Evolutionary conservation across 2,888 invertebrate genomes (phyloP).

Genomic region (Spisula subtruncata): DNA sequence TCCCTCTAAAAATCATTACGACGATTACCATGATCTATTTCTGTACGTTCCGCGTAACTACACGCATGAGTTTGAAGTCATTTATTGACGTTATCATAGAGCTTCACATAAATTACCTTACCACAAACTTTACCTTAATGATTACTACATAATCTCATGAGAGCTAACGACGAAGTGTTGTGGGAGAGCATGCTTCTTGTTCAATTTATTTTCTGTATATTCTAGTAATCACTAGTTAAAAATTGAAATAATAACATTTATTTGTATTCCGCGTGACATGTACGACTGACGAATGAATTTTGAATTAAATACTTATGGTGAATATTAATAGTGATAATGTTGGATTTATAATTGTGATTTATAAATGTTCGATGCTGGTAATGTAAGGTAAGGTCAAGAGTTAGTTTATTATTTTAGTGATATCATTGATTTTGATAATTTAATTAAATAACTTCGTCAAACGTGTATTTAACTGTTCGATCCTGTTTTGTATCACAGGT

Average conservation of each 20-base stretch:
- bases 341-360: too few species aligned
- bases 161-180: not conserved
- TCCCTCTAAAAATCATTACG: constrained; percentile 32
- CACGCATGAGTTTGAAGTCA: constrained; percentile 15
- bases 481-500: too few species aligned
- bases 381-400: too few species aligned
- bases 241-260: not conserved
- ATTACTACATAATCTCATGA: not conserved
- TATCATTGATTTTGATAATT: too few species aligned
- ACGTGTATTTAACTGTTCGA: too few species aligned
- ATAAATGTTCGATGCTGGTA: too few species aligned
- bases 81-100: not conserved
- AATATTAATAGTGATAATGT: too few species aligned
- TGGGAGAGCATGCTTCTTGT: not conserved
- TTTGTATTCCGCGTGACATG: too few species aligned
- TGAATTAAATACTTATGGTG: too few species aligned
- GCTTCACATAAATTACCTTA: constrained; percentile 3
- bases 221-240: not conserved
- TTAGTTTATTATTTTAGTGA: too few species aligned
- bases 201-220: not conserved
- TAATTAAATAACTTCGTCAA: too few species aligned
- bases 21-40: not conserved
- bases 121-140: not conserved
- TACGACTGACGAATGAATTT: too few species aligned
- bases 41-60: not conserved